phyloP scores from a whole-genome alignment of 2,888 invertebrate species.

The Dyspetes luteomarginatus region DNA sequence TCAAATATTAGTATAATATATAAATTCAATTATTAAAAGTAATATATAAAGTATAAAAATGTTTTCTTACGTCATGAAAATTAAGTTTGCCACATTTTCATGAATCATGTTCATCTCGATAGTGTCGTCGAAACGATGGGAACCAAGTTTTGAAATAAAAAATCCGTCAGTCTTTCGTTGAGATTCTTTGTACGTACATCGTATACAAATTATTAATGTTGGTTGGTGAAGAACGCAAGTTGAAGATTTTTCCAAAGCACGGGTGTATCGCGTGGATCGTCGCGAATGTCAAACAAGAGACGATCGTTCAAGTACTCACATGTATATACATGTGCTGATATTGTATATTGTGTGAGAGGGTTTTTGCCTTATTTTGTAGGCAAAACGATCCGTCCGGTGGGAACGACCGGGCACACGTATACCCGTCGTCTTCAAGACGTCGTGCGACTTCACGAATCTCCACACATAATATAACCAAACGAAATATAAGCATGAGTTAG shows the following conservation, averaged over 20 bases:
- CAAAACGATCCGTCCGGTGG: conserved; percentile 38
- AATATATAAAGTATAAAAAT: too few species aligned
- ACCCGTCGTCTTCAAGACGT: conserved; percentile 43
- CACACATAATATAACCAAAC: conserved; percentile 7
- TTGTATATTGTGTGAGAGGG: conserved; percentile 3
- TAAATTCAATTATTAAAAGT: too few species aligned
- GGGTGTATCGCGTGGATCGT: conserved; percentile 13
- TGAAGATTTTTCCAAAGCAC: conserved; percentile 16
- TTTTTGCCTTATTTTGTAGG: conserved; percentile 54
- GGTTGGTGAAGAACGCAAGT: not conserved
- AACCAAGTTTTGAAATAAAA: too few species aligned
- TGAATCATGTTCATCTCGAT: too few species aligned
- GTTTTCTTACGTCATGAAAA: too few species aligned
- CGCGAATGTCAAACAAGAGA: conserved; percentile 40
- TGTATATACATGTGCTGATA: too few species aligned
- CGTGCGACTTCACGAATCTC: conserved; percentile 46
- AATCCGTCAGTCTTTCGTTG: too few species aligned
- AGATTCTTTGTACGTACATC: not conserved
- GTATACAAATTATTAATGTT: not conserved
- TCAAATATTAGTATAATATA: too few species aligned
- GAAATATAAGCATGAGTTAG: conserved; percentile 33
- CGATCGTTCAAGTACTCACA: conserved; percentile 12
- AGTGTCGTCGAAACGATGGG: too few species aligned
- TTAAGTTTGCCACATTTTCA: too few species aligned
- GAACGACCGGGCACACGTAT: too few species aligned